Percentiles rank a stretch among this genome's conserved stretches.
Conservation (phyloP, 30 jellyfish, hydroid and myxozoan genomes). For the Catostylus mosaicus region DNA sequence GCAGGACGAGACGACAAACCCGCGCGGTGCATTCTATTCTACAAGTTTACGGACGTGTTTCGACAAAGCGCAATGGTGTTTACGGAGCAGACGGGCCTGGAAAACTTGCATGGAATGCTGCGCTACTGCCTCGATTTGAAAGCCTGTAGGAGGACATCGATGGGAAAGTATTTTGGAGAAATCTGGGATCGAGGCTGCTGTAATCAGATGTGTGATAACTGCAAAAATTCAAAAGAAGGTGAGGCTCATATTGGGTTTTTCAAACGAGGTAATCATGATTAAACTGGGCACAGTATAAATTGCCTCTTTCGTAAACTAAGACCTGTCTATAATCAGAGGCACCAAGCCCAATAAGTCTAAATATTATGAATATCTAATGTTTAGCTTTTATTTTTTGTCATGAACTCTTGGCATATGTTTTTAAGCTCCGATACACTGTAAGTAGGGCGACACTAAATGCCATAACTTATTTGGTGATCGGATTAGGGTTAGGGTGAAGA, state of each 20-base stretch:
- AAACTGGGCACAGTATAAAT: too few species aligned
- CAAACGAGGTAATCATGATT: neutral
- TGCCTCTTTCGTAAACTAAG: too few species aligned
- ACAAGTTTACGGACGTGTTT: slow-evolving; percentile 81
- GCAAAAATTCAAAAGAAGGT: slow-evolving; percentile 26
- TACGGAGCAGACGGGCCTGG: slow-evolving; percentile 83
- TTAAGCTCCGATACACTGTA: too few species aligned
- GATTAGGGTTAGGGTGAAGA: too few species aligned
- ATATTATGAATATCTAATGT: neutral
- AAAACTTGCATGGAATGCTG: slow-evolving; percentile 78
- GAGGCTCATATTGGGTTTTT: neutral
- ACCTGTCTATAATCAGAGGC: neutral
- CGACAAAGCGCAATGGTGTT: slow-evolving; percentile 83
- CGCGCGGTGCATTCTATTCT: slow-evolving; percentile 83
- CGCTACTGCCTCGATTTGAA: slow-evolving; percentile 67
- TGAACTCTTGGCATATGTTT: neutral
- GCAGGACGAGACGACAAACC: slow-evolving; percentile 90
- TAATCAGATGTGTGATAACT: slow-evolving; percentile 82
- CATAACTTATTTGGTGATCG: too few species aligned
- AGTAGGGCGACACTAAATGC: too few species aligned
- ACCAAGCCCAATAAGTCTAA: neutral
- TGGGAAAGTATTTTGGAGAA: slow-evolving; percentile 85
- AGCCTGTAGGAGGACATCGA: slow-evolving; percentile 75
- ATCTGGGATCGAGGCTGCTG: slow-evolving; percentile 65
- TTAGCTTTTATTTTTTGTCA: neutral